These are phyloP conservation scores for Drosophila tropicalis DNA, from an alignment of 1,140 invertebrate species.

Conservation along the genomic window DNA sequence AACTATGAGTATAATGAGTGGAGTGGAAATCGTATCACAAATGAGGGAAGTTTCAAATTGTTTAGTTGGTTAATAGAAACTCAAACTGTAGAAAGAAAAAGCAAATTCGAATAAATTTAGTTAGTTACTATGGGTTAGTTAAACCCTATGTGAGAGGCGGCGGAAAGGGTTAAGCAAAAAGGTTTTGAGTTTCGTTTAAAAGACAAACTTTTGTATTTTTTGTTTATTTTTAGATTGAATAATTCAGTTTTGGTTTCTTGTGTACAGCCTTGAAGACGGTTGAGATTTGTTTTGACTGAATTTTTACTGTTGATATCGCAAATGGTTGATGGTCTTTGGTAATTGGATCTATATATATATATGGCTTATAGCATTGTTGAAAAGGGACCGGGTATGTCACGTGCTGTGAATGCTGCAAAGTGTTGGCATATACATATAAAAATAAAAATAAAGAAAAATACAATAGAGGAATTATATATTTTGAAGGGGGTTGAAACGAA, in stretches of 20 bases:
- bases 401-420: constrained; percentile 80
- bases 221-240: constrained; percentile 1
- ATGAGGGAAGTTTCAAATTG: constrained; percentile 32
- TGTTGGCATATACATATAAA: constrained; percentile 61
- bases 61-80: constrained; percentile 48
- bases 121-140: constrained; percentile 30
- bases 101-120: constrained; percentile 38
- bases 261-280: constrained; percentile 6
- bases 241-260: constrained; percentile 36
- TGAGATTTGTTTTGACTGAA: constrained; percentile 48
- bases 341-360: constrained; percentile 32
- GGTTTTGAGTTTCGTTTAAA: background rate
- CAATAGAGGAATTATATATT: constrained; percentile 12
- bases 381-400: constrained; percentile 80
- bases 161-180: constrained; percentile 12
- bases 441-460: constrained; percentile 43
- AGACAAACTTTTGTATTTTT: constrained; percentile 37
- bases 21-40: background rate
- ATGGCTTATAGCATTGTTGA: constrained; percentile 76
- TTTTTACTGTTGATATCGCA: constrained; percentile 72
- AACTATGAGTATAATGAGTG: background rate
- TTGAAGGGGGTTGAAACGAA: too few species aligned
- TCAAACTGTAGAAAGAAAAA: constrained; percentile 34
- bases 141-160: constrained; percentile 13
- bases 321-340: constrained; percentile 58